Base-by-base conservation (phyloP, 2,888 invertebrate genomes). In the Drosophila kambysellisi region DNA sequence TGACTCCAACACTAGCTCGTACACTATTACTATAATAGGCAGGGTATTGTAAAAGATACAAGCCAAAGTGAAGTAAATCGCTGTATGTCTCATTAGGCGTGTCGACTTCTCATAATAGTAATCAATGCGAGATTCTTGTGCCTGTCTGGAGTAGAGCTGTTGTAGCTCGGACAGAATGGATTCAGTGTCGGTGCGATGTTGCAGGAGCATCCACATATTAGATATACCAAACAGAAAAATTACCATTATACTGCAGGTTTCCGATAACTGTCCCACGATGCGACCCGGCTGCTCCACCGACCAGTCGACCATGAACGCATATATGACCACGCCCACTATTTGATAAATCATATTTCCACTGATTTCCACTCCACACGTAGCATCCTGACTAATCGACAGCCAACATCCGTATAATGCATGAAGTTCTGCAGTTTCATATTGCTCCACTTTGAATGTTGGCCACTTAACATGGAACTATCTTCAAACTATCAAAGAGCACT, bases 341-440 rank as follows among this genome's bases (percentile, higher is more conserved):
- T 91, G 91, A 60, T 91, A 91, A 51, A 83, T 25, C 41, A 91
- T 60, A 60, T 87, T 91, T 4, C 8, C 29, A 5, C 3, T 50
- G 29, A 20, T 75, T 58, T 20, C 80, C 77, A 3, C 43, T 60
- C 84, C 83, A 90, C 29, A 68, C 60, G 54, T 81, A 92, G 0
- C 70, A 69, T 73, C 54, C 78, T 61, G 2, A 79, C 75, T 62
- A 89, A 53, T 7, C 72, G 77, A 15, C 88, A 87, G 15, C 74
- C 89, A 12, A 91, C 15, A 46, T 91, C 77, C 7, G 91, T 85
- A 73, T 87, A 92, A 41, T 82, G 58, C 85, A 92, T 79, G 57
- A 91, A 92, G 4, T 85, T 74, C 41, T 78, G 25, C 4, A 92
- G 60, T 62, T 71, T 70, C 80, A 89, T 82, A 29, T 25, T 29